Percentiles rank a stretch among this genome's conserved stretches.
phyloP scores from a whole-genome alignment of 2,888 invertebrate genomes.

The Litoditis marina region DNA sequence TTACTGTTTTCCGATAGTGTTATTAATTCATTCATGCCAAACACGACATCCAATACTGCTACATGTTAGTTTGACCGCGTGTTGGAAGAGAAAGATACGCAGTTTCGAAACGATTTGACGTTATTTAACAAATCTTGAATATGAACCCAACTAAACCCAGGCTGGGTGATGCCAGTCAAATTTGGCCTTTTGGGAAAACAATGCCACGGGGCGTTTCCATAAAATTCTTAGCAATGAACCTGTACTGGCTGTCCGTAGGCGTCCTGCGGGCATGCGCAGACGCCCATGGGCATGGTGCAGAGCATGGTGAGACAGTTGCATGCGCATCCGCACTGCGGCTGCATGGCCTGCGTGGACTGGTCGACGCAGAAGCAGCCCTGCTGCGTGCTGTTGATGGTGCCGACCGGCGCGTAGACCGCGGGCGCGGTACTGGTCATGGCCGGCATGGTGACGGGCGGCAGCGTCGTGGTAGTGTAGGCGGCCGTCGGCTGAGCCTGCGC shows the following conservation, averaged over 20 bases:
- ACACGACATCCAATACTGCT: too few species aligned
- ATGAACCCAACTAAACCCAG: too few species aligned
- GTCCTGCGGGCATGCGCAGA: conserved; percentile 44
- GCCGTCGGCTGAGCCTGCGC: conserved; percentile 6
- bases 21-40: too few species aligned
- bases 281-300: conserved; percentile 36
- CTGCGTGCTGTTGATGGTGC: conserved; percentile 28
- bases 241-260: conserved; percentile 21
- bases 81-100: too few species aligned
- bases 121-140: too few species aligned
- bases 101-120: too few species aligned
- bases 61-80: too few species aligned
- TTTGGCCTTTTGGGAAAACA: too few species aligned
- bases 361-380: conserved; percentile 45
- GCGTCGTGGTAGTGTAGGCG: conserved; percentile 12
- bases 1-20: too few species aligned
- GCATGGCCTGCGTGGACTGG: conserved; percentile 21
- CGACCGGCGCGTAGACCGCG: conserved; percentile 32
- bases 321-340: conserved; percentile 34
- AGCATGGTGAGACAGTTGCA: conserved; percentile 38
- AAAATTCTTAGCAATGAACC: too few species aligned
- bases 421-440: conserved; percentile 14
- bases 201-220: too few species aligned
- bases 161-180: too few species aligned
- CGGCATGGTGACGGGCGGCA: neutral